phyloP scores from a whole-genome alignment of 2,797 vertebrate species.

The Hydrocynus forskahlii region DNA sequence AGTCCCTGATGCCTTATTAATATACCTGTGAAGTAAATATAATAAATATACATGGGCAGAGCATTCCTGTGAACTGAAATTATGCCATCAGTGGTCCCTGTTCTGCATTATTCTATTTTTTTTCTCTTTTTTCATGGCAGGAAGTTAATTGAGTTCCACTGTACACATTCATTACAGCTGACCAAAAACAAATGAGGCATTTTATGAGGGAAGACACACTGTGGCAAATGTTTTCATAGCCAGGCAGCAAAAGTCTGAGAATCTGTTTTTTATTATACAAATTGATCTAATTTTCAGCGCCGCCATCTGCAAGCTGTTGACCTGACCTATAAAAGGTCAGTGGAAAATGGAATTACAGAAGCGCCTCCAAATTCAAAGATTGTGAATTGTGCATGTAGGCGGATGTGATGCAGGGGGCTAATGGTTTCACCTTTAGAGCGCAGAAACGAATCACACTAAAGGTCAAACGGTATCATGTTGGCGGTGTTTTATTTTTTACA shows the following conservation, averaged over 20 bases:
- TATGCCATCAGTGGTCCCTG: background rate
- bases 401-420: constrained; percentile 73
- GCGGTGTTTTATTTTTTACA: background rate
- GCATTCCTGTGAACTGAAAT: constrained; percentile 1
- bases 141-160: constrained; percentile 76
- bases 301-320: constrained; percentile 73
- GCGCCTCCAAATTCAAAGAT: constrained; percentile 84
- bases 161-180: constrained; percentile 79
- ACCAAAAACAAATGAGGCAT: constrained; percentile 80
- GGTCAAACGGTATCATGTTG: constrained; percentile 75
- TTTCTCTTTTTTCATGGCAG: constrained; percentile 75
- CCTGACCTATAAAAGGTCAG: constrained; percentile 90
- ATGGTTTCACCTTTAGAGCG: constrained; percentile 80
- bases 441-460: constrained; percentile 80
- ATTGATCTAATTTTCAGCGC: constrained; percentile 85
- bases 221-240: constrained; percentile 87
- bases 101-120: constrained; percentile 19
- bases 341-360: constrained; percentile 84
- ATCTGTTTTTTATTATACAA: constrained; percentile 82
- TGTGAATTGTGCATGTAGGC: constrained; percentile 75
- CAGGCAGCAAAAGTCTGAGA: constrained; percentile 75
- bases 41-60: constrained; percentile 13
- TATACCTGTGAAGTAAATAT: constrained; percentile 14
- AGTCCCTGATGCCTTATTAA: constrained; percentile 19
- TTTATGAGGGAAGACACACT: constrained; percentile 85